These are phyloP conservation scores for Portevinia maculata DNA, from an alignment of 2,888 invertebrate genomes.

Conservation along the genomic window DNA sequence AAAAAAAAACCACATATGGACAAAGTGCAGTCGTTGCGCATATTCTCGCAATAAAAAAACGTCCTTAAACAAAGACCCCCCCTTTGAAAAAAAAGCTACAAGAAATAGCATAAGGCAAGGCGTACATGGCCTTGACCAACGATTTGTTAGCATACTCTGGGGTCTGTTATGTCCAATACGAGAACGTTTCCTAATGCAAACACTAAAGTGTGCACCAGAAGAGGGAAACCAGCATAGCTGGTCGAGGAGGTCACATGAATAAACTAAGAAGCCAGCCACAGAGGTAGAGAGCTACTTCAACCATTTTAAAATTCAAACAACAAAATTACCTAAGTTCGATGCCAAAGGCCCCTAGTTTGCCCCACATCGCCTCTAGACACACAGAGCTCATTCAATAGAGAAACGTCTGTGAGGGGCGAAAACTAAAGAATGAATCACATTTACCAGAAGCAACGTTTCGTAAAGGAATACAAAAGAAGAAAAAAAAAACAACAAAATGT, in stretches of 20 bases:
- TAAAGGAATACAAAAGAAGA: constrained; percentile 15
- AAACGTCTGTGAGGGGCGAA: not conserved
- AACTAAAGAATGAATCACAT: constrained; percentile 42
- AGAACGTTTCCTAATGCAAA: constrained; percentile 32
- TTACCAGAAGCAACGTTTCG: constrained; percentile 39
- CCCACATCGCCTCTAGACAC: not conserved
- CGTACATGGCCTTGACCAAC: constrained; percentile 67
- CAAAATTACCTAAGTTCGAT: constrained; percentile 59
- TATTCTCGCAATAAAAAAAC: constrained; percentile 19
- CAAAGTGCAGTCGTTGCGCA: constrained; percentile 42
- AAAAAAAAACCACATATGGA: constrained; percentile 32
- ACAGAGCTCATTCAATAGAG: not conserved
- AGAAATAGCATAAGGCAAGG: constrained; percentile 23
- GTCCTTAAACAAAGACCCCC: constrained; percentile 24
- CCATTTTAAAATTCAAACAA: constrained; percentile 59
- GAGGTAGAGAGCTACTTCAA: constrained; percentile 35
- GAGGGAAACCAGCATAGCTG: not conserved
- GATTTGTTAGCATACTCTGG: constrained; percentile 52
- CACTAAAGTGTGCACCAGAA: not conserved
- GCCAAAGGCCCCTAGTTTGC: constrained; percentile 40
- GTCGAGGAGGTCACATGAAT: constrained; percentile 19
- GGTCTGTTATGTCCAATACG: constrained; percentile 27
- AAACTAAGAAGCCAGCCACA: constrained; percentile 35
- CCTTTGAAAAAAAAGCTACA: not conserved
- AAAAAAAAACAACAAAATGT: constrained; percentile 30